Base-by-base conservation (phyloP, 2,888 invertebrate genomes). In the Dinocampus coccinellae region DNA sequence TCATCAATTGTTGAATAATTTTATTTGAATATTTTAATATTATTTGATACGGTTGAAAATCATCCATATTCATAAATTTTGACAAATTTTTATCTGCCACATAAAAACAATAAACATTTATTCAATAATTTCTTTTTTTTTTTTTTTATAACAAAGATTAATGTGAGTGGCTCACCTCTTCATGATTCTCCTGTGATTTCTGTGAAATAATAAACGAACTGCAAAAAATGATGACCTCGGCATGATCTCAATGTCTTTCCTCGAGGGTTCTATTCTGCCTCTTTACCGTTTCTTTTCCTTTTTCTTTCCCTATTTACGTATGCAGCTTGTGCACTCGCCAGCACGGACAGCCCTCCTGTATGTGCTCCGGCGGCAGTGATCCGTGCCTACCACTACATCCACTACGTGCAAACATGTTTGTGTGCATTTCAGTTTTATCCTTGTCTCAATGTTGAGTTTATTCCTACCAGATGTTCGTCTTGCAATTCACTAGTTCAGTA, bases 401-500 rank as follows among this genome's bases (percentile, higher is more conserved):
- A 66, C 61, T 52, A n/a, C n/a, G n/a, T n/a, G n/a, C n/a, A 52
- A 29, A 60, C 60, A 60, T 65, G 34, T 53, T 22, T 39, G n/a
- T 26, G 26, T 26, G 33, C 39, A 55, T 16, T 63, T 52, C 26
- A 34, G 66, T 3, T 20, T 7, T 20, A 47, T 47, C 81, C 79
- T 79, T 76, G 80, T 80, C 79, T 79, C 77, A 78, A 53, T 63
- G 34, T 79, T 78, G 75, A 77, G 77, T 81, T 82, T 81, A 80
- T 82, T 82, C 76, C 77, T 79, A 78, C 79, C 77, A 78, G 82
- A 82, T 82, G 83, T 78, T 73, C 79, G 78, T 76, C 76, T 75
- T 76, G 77, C 79, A 82, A 83, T 82, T 78, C 83, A 83, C 81
- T 82, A 80, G 81, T 82, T 83, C 81, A 82, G 82, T 82, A 83